Evolutionary conservation across 2,888 invertebrate species (phyloP), one percentile per base, ranked within the genome.

Genomic region (Brachycybe producta): DNA sequence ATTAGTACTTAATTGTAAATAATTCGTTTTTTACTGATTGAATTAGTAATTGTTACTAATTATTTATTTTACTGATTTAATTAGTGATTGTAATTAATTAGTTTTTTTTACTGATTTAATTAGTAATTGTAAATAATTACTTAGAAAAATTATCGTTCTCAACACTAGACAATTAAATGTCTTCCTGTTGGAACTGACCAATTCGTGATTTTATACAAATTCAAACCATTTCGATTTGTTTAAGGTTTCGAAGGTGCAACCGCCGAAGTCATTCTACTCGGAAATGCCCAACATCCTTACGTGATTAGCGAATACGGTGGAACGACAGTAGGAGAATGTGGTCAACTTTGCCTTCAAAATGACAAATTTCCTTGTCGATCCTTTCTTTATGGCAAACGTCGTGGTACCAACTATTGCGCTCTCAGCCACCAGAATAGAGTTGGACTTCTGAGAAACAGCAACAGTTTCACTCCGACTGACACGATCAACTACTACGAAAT

Each of bases 401-500:
- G 32, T n/a, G 52, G 45, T 15, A 26, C 24, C 32, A 49, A 52
- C 17, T 57, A 56, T 35, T 57, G 57, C 32, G 57, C 56, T 41
- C 49, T 57, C 30, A 55, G 56, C 17, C 57, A 57, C 52, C 56
- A 55, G 42, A 56, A 56, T 34, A 19, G 56, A 32, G 54, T 52
- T 7, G 56, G 56, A 3, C 44, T 57, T 30, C 41, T 56, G 7
- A 54, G 51, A 41, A 52, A 53, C 28, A 53, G 51, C 3, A 52
- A 52, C n/a, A 55, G 49, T 41, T 45, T 57, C 17, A 46, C 48
- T n/a, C 34, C 48, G 13, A 55, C 57, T 3, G 50, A 54, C 39
- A 50, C 46, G 11, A 50, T 57, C 40, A 54, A 56, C 44, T 56
- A 56, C 27, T 57, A 57, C 43, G 57, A 57, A 50, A 53, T 57